Base-by-base conservation (phyloP, 1,140 invertebrate species). In the Euschistus heros region DNA sequence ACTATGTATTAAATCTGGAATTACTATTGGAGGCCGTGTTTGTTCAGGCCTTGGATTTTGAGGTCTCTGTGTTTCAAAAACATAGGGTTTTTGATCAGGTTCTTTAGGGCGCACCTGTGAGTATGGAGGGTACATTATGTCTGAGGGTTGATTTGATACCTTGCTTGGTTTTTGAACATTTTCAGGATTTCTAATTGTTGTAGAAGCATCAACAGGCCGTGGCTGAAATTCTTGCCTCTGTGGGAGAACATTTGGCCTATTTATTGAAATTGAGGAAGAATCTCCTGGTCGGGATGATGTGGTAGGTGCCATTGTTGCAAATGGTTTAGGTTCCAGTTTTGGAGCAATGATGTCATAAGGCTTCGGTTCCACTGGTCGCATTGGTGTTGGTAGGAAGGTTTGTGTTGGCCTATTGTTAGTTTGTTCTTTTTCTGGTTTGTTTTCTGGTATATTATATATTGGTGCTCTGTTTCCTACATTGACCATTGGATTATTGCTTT, bases 401-500 rank as follows among this genome's bases (percentile, higher is more conserved):
- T 50, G n/a, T 50, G 2, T 6, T 22, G n/a, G n/a, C 6, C 47
- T 20, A 2, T 57, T 57, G n/a, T 20, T 18, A 5, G n/a, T 50
- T 57, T 57, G 54, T 57, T 20, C 18, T 5, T 18, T 10, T 24
- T 1, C 14, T 27, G 54, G 54, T 26, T 26, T 22, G 18, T 24
- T 24, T 57, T 57, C 54, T 24, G 42, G 37, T 37, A 37, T 37
- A 10, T 24, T 24, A 5, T 57, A 57, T 1, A 22, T 33, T 5
- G 63, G 63, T 64, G n/a, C 10, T 47, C 18, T 63, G n/a, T 64
- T 55, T 52, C 20, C 18, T 57, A 27, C 15, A 17, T 17, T 57
- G 2, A 5, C 54, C 3, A 22, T 57, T 57, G 54, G 54, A 26
- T 24, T 57, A 15, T 57, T 57, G 24, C 24, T 57, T 57, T 24